Evolutionary conservation across 2,797 vertebrate genomes (phyloP).

Genomic region (Acomys russatus): DNA sequence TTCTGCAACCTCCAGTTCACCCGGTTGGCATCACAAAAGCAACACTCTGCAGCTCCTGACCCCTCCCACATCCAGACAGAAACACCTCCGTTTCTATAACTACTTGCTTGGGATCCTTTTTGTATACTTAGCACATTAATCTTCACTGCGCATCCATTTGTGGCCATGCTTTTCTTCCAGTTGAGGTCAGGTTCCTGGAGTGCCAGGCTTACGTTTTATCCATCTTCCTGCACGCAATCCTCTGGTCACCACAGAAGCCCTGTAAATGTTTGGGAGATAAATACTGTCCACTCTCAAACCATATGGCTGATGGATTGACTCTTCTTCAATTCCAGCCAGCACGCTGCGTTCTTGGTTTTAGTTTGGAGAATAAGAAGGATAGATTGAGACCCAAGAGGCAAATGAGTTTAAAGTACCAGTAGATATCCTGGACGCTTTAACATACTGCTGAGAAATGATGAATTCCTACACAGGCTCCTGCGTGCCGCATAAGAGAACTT

Average conservation of each 20-base stretch:
- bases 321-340: slow-evolving; percentile 41
- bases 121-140: neutral
- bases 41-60: neutral
- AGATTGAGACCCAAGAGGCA: slow-evolving; percentile 47
- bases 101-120: neutral
- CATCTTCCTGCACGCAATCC: neutral
- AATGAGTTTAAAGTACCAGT: slow-evolving; percentile 62
- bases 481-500: neutral
- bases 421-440: slow-evolving; percentile 10
- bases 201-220: neutral
- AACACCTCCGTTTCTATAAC: neutral
- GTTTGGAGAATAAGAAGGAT: slow-evolving; percentile 45
- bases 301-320: slow-evolving; percentile 30
- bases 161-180: neutral
- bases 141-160: neutral
- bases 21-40: neutral
- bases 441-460: slow-evolving; percentile 14
- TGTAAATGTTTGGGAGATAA: neutral
- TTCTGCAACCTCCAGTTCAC: neutral
- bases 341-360: slow-evolving; percentile 34
- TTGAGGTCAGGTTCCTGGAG: neutral
- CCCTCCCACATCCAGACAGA: neutral
- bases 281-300: slow-evolving; percentile 33
- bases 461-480: neutral
- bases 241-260: slow-evolving; percentile 49